These are phyloP conservation scores for Pogonophryne albipinna DNA, from an alignment of 2,797 vertebrate genomes.

Conservation along the genomic window DNA sequence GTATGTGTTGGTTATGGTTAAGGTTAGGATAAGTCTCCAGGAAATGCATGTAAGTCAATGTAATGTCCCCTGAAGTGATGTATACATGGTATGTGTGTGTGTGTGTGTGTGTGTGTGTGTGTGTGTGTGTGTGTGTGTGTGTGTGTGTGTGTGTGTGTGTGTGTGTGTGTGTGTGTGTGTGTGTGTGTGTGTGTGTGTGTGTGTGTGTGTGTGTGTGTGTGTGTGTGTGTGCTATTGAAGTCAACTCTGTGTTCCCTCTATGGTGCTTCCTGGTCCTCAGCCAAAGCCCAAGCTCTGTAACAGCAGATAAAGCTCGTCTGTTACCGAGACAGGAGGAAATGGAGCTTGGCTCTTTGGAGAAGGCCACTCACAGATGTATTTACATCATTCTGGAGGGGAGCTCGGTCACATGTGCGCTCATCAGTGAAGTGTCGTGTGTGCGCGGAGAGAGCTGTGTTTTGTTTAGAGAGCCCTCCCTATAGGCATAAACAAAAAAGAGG, in stretches of 20 bases:
- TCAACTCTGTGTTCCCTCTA: conserved; percentile 58
- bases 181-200: conserved; percentile 33
- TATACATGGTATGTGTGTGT: no score
- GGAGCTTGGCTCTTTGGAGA: conserved; percentile 70
- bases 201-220: not conserved
- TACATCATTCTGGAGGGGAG: conserved; percentile 56
- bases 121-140: conserved; percentile 32
- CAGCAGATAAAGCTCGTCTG: conserved; percentile 68
- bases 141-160: conserved; percentile 32
- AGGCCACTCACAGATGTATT: conserved; percentile 67
- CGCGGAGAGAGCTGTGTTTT: conserved; percentile 40
- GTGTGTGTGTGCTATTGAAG: conserved; percentile 49
- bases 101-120: conserved; percentile 33
- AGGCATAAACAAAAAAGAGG: conserved; percentile 59
- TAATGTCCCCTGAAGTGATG: no score
- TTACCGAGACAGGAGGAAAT: conserved; percentile 69
- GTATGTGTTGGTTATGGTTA: no score
- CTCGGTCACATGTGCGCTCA: conserved; percentile 37
- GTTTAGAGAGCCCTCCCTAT: conserved; percentile 59
- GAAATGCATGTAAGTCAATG: no score
- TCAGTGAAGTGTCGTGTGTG: conserved; percentile 49
- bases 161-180: conserved; percentile 31
- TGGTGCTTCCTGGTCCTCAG: conserved; percentile 60
- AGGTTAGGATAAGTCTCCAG: no score
- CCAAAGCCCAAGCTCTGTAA: conserved; percentile 72